Base-by-base conservation (phyloP, 2,113 vertebrate genomes). In the Balaeniceps rex region DNA sequence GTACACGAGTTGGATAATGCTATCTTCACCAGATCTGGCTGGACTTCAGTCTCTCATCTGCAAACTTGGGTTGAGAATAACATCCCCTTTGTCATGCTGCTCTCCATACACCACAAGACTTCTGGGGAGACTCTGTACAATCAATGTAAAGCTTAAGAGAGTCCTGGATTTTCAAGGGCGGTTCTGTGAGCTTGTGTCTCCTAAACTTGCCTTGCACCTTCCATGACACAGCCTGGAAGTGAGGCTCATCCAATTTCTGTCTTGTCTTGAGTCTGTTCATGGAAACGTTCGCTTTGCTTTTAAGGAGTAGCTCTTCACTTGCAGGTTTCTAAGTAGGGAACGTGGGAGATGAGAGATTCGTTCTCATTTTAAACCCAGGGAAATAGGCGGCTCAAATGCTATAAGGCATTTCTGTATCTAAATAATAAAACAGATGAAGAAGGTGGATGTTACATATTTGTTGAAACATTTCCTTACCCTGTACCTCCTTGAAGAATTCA, bases 351-450 rank as follows among this genome's bases (percentile, higher is more conserved):
- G 11, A 83, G 14, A 54, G 1, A 4, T 72, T 61, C 0, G 0
- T 69, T 85, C 36, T 69, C 4, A 5, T 65, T 77, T 93, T 88
- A 72, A 49, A 70, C 22, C 8, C 7, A 24, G 34, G 11, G 28
- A 86, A 72, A 77, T 9, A 34, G 7, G 15, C 15, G 25, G 2
- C 6, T 83, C 49, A 51, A 26, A 92, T 84, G 66, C 36, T 93
- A 17, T 64, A 91, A 90, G 83, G 85, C 40, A 9, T 92, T 97
- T 93, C 84, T 52, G 14, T 78, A 84, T 84, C 75, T 80, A 87
- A 96, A 96, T 96, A 96, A 94, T 85, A 94, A 96, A 93, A 68
- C 65, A 88, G 28, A n/a, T 13, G 12, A 82, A 92, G 15, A 70
- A 51, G 34, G 31, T 47, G 29, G 14, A 44, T 83, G 29, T 40